A percentile compares a stretch with the other conserved stretches of the same genome.
phyloP scores from a whole-genome alignment of 1,140 invertebrate species.

The Lepidotrigona ventralis region DNA sequence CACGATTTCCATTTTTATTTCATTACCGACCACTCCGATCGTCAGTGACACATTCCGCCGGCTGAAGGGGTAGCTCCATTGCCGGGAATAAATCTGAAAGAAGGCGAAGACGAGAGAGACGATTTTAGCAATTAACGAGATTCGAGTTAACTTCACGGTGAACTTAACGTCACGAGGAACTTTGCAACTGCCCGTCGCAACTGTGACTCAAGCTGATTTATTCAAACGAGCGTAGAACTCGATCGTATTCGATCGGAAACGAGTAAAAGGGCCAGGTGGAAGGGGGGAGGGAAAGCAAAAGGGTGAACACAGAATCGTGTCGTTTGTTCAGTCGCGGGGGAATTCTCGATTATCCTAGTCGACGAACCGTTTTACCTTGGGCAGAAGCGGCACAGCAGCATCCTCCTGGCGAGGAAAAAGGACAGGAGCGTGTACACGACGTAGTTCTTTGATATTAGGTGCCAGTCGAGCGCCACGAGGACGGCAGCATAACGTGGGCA shows the following conservation, averaged over 20 bases:
- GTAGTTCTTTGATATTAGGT: constrained; percentile 46
- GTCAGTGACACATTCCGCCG: too few species aligned
- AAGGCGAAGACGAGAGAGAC: background rate
- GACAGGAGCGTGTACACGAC: background rate
- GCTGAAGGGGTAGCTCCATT: too few species aligned
- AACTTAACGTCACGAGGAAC: background rate
- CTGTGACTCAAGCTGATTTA: background rate
- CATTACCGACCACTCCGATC: too few species aligned
- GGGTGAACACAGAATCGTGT: too few species aligned
- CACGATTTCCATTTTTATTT: too few species aligned
- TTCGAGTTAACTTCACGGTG: constrained; percentile 1
- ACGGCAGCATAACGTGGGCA: background rate
- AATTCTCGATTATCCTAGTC: background rate
- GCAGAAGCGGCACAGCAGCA: background rate
- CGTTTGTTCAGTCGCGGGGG: background rate
- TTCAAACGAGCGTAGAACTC: background rate
- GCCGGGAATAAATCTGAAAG: too few species aligned
- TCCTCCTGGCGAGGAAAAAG: background rate
- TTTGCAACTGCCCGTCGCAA: background rate
- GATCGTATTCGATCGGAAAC: background rate
- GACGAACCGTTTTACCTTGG: background rate
- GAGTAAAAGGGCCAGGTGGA: background rate
- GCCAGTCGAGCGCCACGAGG: constrained; percentile 10
- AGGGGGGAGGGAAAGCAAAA: too few species aligned
- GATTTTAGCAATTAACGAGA: constrained; percentile 18